Conservation (phyloP, 2,113 vertebrate species). For the Corythornis madagascariensis region DNA sequence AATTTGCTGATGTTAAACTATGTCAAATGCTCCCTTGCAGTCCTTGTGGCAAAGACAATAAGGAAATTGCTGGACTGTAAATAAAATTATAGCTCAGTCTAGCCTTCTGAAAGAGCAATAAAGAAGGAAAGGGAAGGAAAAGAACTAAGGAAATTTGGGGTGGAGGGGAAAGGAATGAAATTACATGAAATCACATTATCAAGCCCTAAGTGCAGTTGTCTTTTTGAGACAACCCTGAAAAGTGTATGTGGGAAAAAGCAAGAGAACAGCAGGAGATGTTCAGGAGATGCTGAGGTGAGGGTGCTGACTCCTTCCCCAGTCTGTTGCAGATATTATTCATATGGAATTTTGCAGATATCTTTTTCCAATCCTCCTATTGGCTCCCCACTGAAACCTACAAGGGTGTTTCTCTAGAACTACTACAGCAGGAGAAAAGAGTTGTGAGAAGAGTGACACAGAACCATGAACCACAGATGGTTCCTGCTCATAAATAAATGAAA, state of each 20-base stretch:
- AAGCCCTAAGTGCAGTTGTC: neutral
- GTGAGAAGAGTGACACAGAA: fast-evolving
- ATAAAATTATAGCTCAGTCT: neutral
- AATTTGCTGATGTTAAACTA: neutral
- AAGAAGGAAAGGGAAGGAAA: neutral
- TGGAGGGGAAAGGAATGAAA: neutral
- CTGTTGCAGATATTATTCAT: neutral
- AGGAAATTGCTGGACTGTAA: neutral
- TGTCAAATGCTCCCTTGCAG: neutral
- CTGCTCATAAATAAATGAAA: neutral
- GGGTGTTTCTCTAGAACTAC: neutral
- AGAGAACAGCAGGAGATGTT: neutral
- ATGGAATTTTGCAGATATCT: neutral
- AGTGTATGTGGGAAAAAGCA: neutral
- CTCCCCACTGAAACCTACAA: neutral
- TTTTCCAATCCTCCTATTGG: neutral
- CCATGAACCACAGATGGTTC: neutral
- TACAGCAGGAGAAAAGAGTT: neutral
- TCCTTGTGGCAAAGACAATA: neutral
- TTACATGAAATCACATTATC: neutral
- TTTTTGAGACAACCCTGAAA: neutral
- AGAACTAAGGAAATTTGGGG: neutral
- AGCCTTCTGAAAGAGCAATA: neutral
- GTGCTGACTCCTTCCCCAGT: neutral
- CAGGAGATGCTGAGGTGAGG: neutral